Evolutionary conservation across 2,888 invertebrate species (phyloP).

Genomic region (Saturnia japonica): DNA sequence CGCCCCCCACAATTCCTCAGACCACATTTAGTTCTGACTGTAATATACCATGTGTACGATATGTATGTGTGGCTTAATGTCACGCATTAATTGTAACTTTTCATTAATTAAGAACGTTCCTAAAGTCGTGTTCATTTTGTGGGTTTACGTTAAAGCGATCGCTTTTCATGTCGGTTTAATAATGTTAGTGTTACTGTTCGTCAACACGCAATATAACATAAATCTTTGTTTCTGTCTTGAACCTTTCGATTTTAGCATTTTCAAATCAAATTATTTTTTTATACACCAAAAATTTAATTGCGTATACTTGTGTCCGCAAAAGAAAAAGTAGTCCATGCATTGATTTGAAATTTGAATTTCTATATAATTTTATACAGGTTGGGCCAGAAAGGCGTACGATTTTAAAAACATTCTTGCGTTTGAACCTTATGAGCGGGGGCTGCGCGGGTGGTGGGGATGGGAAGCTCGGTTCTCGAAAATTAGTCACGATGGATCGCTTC

Average conservation of each 20-base stretch:
- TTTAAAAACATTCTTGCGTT: too few species aligned
- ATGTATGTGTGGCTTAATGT: neutral
- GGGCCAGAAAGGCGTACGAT: too few species aligned
- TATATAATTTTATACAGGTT: too few species aligned
- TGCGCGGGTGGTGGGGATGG: too few species aligned
- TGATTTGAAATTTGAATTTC: too few species aligned
- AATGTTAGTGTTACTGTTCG: neutral
- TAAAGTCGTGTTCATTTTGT: neutral
- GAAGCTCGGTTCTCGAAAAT: too few species aligned
- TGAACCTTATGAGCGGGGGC: too few species aligned
- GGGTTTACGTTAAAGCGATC: neutral
- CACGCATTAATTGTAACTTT: neutral
- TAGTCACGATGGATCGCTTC: too few species aligned
- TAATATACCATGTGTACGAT: neutral
- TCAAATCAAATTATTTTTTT: neutral
- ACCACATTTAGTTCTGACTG: neutral
- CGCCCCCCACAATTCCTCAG: too few species aligned
- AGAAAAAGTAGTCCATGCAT: too few species aligned
- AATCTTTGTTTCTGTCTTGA: neutral
- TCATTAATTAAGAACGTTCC: neutral
- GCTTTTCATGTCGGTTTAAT: slow-evolving; percentile 6
- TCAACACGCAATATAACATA: neutral
- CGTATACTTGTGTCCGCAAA: too few species aligned
- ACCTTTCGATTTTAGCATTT: neutral
- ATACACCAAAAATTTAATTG: neutral